Conservation (phyloP, 2,888 invertebrate genomes). For the Seira sanloemensis region DNA sequence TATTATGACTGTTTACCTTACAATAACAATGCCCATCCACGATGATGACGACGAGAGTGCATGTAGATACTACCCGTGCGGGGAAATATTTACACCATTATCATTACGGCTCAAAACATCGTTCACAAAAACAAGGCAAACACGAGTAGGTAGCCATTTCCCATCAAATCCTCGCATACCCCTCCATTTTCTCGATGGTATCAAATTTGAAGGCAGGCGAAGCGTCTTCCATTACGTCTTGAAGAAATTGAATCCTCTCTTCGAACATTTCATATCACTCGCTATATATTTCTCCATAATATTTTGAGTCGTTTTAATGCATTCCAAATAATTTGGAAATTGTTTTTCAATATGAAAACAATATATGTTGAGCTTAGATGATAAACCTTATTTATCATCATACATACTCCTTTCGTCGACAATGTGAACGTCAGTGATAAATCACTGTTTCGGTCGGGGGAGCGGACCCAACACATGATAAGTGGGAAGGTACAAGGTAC, state of each 20-base stretch:
- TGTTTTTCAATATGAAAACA: no score
- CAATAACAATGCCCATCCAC: not conserved
- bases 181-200: not conserved
- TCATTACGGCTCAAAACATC: not conserved
- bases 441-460: not conserved
- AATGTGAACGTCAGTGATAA: not conserved
- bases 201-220: not conserved
- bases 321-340: no score
- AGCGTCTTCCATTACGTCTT: not conserved
- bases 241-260: not conserved
- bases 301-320: no score
- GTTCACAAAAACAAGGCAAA: not conserved
- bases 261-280: no score
- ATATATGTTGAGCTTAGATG: no score
- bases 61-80: not conserved
- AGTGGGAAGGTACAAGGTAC: no score
- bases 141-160: not conserved
- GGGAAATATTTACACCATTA: not conserved
- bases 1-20: conserved; percentile 26
- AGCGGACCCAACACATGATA: no score
- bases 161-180: no score
- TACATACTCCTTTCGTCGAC: no score
- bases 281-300: no score
- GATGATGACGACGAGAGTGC: not conserved
- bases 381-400: no score